Evolutionary conservation across 1,140 invertebrate species (phyloP).

Genomic region (Cyclargus thomasi): DNA sequence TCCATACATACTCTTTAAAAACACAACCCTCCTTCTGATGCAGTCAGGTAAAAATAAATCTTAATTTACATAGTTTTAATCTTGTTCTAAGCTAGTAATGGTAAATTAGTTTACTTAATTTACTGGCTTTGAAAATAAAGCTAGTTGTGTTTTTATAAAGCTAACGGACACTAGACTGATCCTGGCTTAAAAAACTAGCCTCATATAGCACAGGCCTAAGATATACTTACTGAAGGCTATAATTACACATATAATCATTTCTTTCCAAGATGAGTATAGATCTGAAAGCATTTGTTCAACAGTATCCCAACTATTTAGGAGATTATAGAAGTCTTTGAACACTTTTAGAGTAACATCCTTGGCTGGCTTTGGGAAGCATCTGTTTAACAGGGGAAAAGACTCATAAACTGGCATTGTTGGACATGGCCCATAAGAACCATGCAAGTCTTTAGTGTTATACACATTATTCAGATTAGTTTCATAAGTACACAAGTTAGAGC

Average conservation of each 20-base stretch:
- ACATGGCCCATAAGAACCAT: slow-evolving; percentile 82
- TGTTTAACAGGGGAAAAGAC: slow-evolving; percentile 86
- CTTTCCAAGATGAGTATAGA: slow-evolving; percentile 90
- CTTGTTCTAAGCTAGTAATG: too few relatives aligned
- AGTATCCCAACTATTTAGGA: slow-evolving; percentile 91
- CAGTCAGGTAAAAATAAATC: too few relatives aligned
- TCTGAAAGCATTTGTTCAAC: slow-evolving; percentile 92
- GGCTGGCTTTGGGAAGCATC: slow-evolving; percentile 86
- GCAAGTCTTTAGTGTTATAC: slow-evolving; percentile 57
- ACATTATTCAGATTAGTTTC: slow-evolving; percentile 78
- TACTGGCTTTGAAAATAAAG: too few relatives aligned
- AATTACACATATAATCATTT: slow-evolving; percentile 87
- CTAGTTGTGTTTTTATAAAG: too few relatives aligned
- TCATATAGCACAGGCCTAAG: too few relatives aligned
- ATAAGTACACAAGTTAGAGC: slow-evolving; percentile 83
- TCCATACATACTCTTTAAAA: too few relatives aligned
- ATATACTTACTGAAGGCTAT: slow-evolving; percentile 84
- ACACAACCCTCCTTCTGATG: too few relatives aligned
- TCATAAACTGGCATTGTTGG: slow-evolving; percentile 83
- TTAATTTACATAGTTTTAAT: too few relatives aligned
- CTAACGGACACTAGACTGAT: too few relatives aligned
- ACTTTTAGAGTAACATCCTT: slow-evolving; percentile 78
- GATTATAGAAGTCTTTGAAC: slow-evolving; percentile 83
- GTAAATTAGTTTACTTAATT: too few relatives aligned
- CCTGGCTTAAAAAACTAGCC: too few relatives aligned